phyloP scores from a whole-genome alignment of 2,888 invertebrate genomes.

The Megastigmus dorsalis region DNA sequence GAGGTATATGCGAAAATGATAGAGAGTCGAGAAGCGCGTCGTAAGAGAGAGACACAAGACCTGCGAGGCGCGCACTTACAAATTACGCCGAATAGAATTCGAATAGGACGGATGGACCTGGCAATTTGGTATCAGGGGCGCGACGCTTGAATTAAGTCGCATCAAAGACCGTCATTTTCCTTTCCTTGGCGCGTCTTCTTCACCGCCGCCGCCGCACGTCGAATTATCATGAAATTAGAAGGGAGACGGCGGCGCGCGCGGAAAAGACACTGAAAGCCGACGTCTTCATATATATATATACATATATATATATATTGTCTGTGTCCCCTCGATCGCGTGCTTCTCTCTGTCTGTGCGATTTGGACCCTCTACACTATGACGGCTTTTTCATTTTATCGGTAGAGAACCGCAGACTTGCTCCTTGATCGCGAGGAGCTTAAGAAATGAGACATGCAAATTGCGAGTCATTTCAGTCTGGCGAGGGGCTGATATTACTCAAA shows the following conservation, averaged over 20 bases:
- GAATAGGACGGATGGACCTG: slow-evolving; percentile 34
- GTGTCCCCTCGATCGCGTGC: too few relatives aligned
- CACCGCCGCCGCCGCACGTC: not conserved
- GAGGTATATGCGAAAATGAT: slow-evolving; percentile 54
- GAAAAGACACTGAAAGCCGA: not conserved
- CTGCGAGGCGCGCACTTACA: slow-evolving; percentile 62
- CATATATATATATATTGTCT: too few relatives aligned
- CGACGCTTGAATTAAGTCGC: slow-evolving; percentile 56
- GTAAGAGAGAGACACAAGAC: not conserved
- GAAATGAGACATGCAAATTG: too few relatives aligned
- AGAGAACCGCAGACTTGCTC: too few relatives aligned
- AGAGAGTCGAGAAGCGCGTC: too few relatives aligned
- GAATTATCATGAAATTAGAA: slow-evolving; percentile 59
- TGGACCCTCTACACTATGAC: too few relatives aligned
- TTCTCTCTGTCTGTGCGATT: too few relatives aligned
- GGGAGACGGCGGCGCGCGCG: slow-evolving; percentile 27
- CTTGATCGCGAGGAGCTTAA: too few relatives aligned
- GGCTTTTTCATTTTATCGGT: too few relatives aligned
- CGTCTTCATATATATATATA: not conserved
- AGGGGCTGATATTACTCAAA: too few relatives aligned
- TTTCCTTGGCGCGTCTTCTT: not conserved
- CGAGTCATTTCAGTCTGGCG: too few relatives aligned
- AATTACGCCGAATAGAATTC: slow-evolving; percentile 66
- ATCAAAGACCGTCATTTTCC: slow-evolving; percentile 57
- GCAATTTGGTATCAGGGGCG: slow-evolving; percentile 51